Base-by-base conservation (phyloP, 2,888 invertebrate species). In the Eudemis profundana region DNA sequence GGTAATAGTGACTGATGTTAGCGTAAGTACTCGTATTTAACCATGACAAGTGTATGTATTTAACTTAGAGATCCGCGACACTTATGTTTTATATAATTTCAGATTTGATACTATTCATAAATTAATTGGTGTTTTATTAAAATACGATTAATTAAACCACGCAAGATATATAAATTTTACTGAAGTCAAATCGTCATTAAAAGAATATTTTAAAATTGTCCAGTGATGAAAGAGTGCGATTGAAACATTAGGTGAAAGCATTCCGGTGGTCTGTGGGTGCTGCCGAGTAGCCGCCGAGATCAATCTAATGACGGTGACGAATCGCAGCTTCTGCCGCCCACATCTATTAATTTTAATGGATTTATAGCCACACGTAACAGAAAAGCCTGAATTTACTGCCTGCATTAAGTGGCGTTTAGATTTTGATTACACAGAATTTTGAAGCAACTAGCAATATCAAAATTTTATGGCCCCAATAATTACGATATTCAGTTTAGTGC, bases 261-360 rank as follows among this genome's bases (percentile, higher is more conserved):
- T 81, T 79, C 78, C 73, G 85, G 84, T 86, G 84, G 85, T 85
- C 85, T 72, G 63, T 71, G 68, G 74, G 76, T 76, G 51, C 51
- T 29, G 29, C 65, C 44, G 40, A 75, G 76, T 77, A 72, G 75
- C 75, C 73, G 71, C 70, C 72, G 70, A 78, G 79, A 79, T 79
- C 81, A 71, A 72, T 78, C 76, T 87, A 85, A 89, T 85, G 81
- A 81, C 87, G 80, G 82, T 85, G 86, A 89, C 88, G 87, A 89
- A 89, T 89, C 79, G 77, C 71, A 78, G 74, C 75, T 77, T 74
- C 79, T 73, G 76, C 82, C 78, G 79, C 82, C 79, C 78, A 77
- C 79, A 72, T 78, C 81, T 77, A 85, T 87, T 84, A 86, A 53
- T 82, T 79, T 80, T 85, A 89, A 87, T 89, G 83, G 82, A 81